Evolutionary conservation across 2,888 invertebrate species (phyloP), one percentile per base, ranked within the genome.

Genomic region (Drosophila antonietae): DNA sequence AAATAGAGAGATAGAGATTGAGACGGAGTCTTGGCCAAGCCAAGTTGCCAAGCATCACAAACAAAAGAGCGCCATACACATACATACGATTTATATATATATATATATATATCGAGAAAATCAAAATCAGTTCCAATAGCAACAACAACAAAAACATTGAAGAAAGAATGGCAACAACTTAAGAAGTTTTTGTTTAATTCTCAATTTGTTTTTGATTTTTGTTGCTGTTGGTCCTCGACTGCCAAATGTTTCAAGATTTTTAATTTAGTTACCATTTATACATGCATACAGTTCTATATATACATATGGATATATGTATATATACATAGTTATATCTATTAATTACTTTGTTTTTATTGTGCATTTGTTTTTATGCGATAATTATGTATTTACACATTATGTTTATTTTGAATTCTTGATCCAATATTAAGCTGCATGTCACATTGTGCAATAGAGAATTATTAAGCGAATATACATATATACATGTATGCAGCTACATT

Each of bases 241-340:
- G 83, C 83, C 84, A 83, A 83, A 80, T 75, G 69, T 78, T 86
- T 69, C 43, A 83, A 60, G 71, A 41, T 75, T 75, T 59, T 61
- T 73, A 52, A 57, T 64, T 72, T 64, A 77, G 66, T 75, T 74
- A 68, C 57, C 62, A 33, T 51, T 35, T 35, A 33, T 51, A 33
- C 35, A 6, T 10, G 47, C 23, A 43, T 20, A 20, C 5, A 20
- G 18, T 18, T 44, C 10, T 60, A 44, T 12, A 18, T 56, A 23
- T 47, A 46, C 28, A 33, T 33, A 39, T 14, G 14, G 5, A 14
- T 37, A 39, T 39, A 37, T 7, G 10, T 51, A 37, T 15, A 10
- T 51, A 39, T 49, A 37, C 51, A 20, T 37, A 33, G 41, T 37
- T 28, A 18, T 47, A 18, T 46, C 20, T 58, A 28, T 49, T 15